Percentiles rank a stretch among this genome's conserved stretches.
Evolutionary conservation across 2,888 invertebrate genomes (phyloP).

Genomic region (Rhogogaster chlorosoma): DNA sequence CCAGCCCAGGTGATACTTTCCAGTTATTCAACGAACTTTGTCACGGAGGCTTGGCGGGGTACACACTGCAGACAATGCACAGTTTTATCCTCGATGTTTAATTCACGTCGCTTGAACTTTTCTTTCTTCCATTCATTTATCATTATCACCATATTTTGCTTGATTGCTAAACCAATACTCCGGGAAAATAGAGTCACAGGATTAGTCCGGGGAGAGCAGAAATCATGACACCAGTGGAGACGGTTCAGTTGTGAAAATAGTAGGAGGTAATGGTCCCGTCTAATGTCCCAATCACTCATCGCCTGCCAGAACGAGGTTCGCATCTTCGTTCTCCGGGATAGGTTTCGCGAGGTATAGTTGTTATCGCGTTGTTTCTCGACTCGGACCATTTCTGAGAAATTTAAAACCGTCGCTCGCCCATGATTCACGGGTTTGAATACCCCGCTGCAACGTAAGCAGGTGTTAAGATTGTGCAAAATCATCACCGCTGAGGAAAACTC

Average conservation of each 20-base stretch:
- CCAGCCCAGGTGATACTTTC: background rate
- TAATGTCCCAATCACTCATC: slow-evolving; percentile 49
- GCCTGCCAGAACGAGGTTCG: slow-evolving; percentile 23
- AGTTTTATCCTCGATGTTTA: background rate
- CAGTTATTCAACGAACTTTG: background rate
- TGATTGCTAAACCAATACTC: background rate
- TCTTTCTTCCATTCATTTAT: background rate
- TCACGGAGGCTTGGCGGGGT: background rate
- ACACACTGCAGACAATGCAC: background rate
- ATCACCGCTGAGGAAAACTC: background rate
- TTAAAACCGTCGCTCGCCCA: background rate
- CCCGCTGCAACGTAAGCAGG: background rate
- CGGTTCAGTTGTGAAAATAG: background rate
- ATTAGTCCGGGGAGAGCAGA: background rate
- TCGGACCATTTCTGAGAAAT: background rate
- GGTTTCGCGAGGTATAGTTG: background rate
- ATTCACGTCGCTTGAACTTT: background rate
- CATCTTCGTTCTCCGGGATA: background rate
- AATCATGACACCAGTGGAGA: background rate
- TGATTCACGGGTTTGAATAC: background rate
- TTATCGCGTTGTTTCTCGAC: background rate
- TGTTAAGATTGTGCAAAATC: background rate
- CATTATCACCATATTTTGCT: background rate
- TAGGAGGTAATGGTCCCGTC: slow-evolving; percentile 43
- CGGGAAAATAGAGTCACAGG: background rate